Evolutionary conservation across 2,113 vertebrate genomes (phyloP).

Genomic region (Campylomormyrus numenius): DNA sequence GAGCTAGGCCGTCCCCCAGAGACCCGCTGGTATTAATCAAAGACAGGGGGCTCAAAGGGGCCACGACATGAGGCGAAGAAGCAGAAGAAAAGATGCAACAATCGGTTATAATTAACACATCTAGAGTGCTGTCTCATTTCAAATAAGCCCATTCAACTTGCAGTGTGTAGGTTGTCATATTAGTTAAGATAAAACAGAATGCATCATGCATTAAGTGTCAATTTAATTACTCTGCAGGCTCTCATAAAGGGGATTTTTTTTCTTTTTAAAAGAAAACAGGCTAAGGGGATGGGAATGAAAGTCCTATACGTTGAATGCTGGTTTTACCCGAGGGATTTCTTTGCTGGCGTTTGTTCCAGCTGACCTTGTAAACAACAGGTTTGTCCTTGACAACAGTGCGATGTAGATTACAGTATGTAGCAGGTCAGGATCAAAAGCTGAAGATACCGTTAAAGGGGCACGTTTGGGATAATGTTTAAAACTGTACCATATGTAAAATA

Average conservation of each 20-base stretch:
- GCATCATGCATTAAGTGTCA: not conserved
- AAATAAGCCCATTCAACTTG: not conserved
- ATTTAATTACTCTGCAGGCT: not conserved
- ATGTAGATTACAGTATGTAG: not conserved
- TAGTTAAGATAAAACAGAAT: not conserved
- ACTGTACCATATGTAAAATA: not conserved
- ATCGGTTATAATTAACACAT: conserved; percentile 6
- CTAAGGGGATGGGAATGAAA: not conserved
- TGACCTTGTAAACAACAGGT: not conserved
- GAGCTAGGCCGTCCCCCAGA: not conserved
- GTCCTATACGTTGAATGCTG: not conserved
- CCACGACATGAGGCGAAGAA: not conserved
- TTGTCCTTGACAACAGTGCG: not conserved
- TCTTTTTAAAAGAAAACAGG: not conserved
- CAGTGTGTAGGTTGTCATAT: not conserved
- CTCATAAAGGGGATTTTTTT: not conserved
- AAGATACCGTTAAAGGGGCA: not conserved
- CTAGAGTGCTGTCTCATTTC: not conserved
- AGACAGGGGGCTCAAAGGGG: not conserved
- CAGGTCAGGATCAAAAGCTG: not conserved
- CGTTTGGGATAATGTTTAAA: not conserved
- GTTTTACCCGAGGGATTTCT: not conserved
- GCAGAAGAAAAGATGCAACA: not conserved
- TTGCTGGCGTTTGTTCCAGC: not conserved
- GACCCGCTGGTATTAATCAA: not conserved